Percentiles rank a stretch among this genome's conserved stretches.
These are phyloP conservation scores for Margarornis squamiger DNA, from an alignment of 2,797 vertebrate genomes.

Conservation along the genomic window DNA sequence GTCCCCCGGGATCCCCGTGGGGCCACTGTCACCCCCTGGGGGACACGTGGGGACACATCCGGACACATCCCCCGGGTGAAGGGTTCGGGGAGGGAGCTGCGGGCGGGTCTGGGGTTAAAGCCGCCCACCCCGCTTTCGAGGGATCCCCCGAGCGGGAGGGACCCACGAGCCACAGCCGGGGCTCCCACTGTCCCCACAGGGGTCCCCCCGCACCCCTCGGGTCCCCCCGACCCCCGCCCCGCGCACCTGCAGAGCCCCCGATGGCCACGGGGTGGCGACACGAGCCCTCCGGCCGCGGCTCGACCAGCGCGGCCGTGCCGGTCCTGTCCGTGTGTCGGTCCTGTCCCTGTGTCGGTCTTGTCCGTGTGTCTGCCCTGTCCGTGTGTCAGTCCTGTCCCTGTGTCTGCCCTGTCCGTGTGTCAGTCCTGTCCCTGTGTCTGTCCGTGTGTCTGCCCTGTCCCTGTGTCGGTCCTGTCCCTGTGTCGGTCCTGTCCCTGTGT, in stretches of 20 bases:
- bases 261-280: background rate
- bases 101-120: background rate
- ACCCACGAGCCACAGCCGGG: background rate
- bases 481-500: background rate
- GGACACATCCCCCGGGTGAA: background rate
- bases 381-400: background rate
- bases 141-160: too few relatives aligned
- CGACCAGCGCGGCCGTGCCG: background rate
- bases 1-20: background rate
- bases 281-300: background rate
- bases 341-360: fast-evolving
- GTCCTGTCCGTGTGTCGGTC: background rate
- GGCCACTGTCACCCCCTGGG: too few relatives aligned
- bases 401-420: background rate
- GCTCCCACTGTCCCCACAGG: background rate
- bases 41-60: background rate
- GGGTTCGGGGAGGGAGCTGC: background rate
- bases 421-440: too few relatives aligned
- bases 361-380: background rate
- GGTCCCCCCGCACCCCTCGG: background rate
- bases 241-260: background rate
- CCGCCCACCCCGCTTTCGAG: too few relatives aligned
- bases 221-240: background rate
- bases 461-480: background rate
- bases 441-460: background rate